phyloP scores from a whole-genome alignment of 2,888 invertebrate species.

The Micoletzkya japonica region DNA sequence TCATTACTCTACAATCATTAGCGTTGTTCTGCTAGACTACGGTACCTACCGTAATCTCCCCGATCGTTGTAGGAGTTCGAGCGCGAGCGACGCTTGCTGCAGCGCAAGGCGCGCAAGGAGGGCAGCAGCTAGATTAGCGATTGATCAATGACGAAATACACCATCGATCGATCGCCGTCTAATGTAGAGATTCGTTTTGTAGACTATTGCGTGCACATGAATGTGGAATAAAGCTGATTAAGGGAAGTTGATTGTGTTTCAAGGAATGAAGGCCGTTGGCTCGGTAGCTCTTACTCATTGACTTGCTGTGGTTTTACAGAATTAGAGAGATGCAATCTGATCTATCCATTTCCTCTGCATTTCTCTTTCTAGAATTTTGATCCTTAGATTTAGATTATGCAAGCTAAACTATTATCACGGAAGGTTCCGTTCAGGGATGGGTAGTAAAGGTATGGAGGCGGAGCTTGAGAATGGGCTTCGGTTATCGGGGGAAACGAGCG shows the following conservation, averaged over 20 bases:
- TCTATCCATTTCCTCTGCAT: background rate
- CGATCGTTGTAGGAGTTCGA: constrained; percentile 63
- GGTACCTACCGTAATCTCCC: too few species aligned
- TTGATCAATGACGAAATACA: constrained; percentile 6
- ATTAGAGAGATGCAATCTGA: background rate
- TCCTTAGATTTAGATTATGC: too few species aligned
- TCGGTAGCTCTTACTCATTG: background rate
- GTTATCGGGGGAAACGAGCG: constrained; percentile 10
- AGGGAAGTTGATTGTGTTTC: background rate
- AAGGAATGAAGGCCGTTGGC: background rate
- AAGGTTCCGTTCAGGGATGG: constrained; percentile 5
- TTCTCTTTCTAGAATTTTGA: too few species aligned
- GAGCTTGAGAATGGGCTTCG: constrained; percentile 22
- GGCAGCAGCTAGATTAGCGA: background rate
- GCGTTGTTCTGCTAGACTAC: too few species aligned
- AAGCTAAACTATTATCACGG: too few species aligned
- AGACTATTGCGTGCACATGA: background rate
- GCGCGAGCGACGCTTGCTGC: constrained; percentile 58
- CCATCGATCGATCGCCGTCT: constrained; percentile 6
- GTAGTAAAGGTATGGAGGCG: constrained; percentile 20
- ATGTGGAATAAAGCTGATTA: constrained; percentile 3
- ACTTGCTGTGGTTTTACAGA: too few species aligned
- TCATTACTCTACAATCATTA: too few species aligned
- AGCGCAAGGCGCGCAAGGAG: constrained; percentile 56
- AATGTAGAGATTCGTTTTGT: background rate